Percentiles rank a stretch among this genome's conserved stretches.
Evolutionary conservation across 2,797 vertebrate species (phyloP).

Genomic region (Cyclura pinguis): DNA sequence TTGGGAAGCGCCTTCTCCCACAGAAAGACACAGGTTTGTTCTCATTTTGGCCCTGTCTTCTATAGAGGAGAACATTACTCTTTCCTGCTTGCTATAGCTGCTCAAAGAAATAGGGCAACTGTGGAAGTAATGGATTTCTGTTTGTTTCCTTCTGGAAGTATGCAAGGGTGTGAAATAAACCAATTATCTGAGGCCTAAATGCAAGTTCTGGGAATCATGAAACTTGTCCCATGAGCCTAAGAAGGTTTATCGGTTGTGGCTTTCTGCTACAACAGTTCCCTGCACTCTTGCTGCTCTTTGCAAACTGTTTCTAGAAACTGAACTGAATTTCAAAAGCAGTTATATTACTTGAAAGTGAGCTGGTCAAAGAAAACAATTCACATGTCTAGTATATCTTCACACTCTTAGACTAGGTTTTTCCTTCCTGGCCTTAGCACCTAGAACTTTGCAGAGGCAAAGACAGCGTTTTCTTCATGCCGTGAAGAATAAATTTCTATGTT

Average conservation of each 20-base stretch:
- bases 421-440: not conserved
- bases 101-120: too few species aligned
- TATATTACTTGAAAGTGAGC: not conserved
- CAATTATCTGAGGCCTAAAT: not conserved
- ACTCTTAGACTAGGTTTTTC: not conserved
- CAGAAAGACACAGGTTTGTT: too few species aligned
- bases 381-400: not conserved
- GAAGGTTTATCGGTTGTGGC: not conserved
- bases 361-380: not conserved
- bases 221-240: not conserved
- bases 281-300: not conserved
- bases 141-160: too few species aligned
- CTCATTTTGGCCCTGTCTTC: too few species aligned
- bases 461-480: not conserved
- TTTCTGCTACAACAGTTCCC: not conserved
- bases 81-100: too few species aligned
- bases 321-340: not conserved
- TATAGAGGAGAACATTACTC: too few species aligned
- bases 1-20: too few species aligned
- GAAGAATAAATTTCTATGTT: not conserved
- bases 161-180: too few species aligned
- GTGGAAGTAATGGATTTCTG: too few species aligned
- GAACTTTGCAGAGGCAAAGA: not conserved
- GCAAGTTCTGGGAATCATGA: not conserved
- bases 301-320: not conserved